phyloP scores from a whole-genome alignment of 2,113 vertebrate species.

The Oceanodroma tethys region DNA sequence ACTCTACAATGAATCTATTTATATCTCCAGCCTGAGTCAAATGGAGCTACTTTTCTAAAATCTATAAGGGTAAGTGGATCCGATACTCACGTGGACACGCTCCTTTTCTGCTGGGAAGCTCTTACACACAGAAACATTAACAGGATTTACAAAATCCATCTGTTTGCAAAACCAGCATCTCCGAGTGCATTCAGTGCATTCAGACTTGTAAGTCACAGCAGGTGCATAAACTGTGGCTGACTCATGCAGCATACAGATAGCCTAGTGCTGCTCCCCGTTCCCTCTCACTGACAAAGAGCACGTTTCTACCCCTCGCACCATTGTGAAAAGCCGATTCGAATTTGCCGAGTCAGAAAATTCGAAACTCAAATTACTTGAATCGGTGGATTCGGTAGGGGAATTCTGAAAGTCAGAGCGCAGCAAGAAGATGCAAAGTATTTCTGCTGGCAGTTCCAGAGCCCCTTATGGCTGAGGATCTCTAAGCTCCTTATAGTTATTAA shows the following conservation, averaged over 20 bases:
- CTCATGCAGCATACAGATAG: neutral
- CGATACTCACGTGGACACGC: slow-evolving; percentile 21
- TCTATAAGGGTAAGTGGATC: slow-evolving; percentile 21
- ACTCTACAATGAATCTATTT: neutral
- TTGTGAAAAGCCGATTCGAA: neutral
- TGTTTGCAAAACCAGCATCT: slow-evolving; percentile 44
- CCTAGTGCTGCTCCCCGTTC: neutral
- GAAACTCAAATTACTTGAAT: neutral
- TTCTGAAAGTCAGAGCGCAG: neutral
- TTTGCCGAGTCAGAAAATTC: neutral
- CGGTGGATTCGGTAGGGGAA: neutral
- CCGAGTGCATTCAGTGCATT: neutral
- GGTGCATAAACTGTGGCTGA: slow-evolving; percentile 27
- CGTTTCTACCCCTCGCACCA: neutral
- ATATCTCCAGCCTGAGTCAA: neutral
- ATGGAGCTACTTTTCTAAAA: neutral
- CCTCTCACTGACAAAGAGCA: neutral
- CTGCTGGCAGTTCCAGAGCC: neutral
- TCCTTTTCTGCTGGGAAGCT: slow-evolving; percentile 35
- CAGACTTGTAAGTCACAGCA: slow-evolving; percentile 12
- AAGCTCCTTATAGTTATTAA: slow-evolving; percentile 25
- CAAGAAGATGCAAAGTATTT: neutral
- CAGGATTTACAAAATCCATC: slow-evolving; percentile 53
- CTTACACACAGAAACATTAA: slow-evolving; percentile 18
- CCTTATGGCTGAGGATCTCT: neutral